Evolutionary conservation across 2,888 invertebrate genomes (phyloP).

Genomic region (Leucophora obtusa): DNA sequence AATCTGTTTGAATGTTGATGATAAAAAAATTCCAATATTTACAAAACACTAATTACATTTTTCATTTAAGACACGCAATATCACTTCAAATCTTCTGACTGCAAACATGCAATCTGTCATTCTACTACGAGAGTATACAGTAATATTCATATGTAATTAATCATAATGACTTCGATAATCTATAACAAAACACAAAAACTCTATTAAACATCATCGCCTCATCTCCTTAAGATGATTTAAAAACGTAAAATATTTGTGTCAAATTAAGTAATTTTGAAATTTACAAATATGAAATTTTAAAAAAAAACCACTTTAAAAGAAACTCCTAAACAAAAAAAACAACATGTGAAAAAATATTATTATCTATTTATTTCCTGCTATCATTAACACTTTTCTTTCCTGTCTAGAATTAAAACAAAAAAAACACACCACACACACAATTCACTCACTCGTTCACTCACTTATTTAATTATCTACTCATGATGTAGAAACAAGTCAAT

Average conservation of each 20-base stretch:
- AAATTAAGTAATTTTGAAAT: conserved; percentile 17
- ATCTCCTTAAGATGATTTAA: not conserved
- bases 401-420: conserved; percentile 9
- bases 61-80: not conserved
- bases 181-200: conserved; percentile 33
- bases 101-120: not conserved
- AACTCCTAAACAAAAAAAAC: not conserved
- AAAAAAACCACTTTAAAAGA: not conserved
- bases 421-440: not conserved
- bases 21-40: not conserved
- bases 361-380: conserved; percentile 41
- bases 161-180: conserved; percentile 13
- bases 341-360: not conserved
- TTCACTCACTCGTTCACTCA: not conserved
- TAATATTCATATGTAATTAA: conserved; percentile 18
- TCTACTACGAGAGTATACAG: not conserved
- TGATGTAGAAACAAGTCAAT: conserved; percentile 36
- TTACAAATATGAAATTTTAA: not conserved
- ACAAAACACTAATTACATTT: not conserved
- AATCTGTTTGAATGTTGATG: no score
- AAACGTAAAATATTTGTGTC: not conserved
- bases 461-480: conserved; percentile 15
- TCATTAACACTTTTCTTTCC: conserved; percentile 47
- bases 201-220: conserved; percentile 21
- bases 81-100: not conserved